Percentiles rank a stretch among this genome's conserved stretches.
These are phyloP conservation scores for Erinaceus europaeus DNA, from an alignment of 2,113 vertebrate species.

Conservation along the genomic window DNA sequence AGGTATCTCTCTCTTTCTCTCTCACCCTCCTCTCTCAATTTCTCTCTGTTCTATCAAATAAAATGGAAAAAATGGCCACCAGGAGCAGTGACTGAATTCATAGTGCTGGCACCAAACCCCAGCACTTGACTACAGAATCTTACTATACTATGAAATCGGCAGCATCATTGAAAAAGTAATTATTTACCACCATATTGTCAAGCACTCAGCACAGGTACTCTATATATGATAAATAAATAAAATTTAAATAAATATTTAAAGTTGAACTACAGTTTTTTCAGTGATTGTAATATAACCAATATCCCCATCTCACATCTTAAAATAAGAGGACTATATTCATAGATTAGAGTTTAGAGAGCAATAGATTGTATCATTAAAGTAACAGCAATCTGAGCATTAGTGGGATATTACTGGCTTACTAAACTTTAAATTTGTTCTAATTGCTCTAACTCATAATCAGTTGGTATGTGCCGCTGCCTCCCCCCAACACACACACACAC, in stretches of 20 bases:
- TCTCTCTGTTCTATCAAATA: too few relatives aligned
- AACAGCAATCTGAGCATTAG: background rate
- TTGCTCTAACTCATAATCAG: background rate
- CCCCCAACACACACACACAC: too few relatives aligned
- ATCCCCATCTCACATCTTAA: background rate
- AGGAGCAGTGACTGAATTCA: too few relatives aligned
- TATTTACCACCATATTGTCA: background rate
- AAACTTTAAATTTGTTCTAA: background rate
- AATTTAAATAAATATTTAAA: conserved; percentile 24
- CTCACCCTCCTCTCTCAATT: too few relatives aligned
- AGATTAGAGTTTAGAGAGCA: conserved; percentile 12
- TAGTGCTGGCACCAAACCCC: background rate
- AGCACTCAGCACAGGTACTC: background rate
- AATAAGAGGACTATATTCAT: conserved; percentile 1
- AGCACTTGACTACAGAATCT: background rate
- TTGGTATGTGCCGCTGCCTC: background rate
- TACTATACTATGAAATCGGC: background rate
- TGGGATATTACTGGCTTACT: background rate
- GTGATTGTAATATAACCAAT: background rate
- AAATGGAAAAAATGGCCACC: too few relatives aligned
- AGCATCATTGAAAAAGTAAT: background rate
- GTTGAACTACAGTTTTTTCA: background rate
- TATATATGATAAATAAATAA: conserved; percentile 26
- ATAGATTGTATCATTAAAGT: conserved; percentile 19
- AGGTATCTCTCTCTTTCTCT: too few relatives aligned